Base-by-base conservation (phyloP, 1,140 invertebrate genomes). In the Gonatopus flavifemur region DNA sequence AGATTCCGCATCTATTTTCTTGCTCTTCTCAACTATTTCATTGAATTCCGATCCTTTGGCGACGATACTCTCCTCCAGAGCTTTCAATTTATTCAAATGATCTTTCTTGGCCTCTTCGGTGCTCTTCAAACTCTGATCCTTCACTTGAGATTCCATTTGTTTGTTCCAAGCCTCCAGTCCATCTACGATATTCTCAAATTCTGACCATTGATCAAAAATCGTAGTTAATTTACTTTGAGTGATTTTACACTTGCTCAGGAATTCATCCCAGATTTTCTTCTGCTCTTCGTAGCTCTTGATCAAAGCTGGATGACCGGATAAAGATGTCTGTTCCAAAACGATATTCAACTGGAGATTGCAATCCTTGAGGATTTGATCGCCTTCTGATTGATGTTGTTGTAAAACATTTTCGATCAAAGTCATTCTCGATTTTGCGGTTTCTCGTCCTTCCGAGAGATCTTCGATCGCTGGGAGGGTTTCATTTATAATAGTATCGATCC, bases 51-150 rank as follows among this genome's bases (percentile, higher is more conserved):
- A 67, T 41, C 84, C 84, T 67, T 90, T 92, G 1, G 82, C 74
- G 1, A 77, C 55, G 37, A 98, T 87, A 60, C 92, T 89, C 52
- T 83, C 79, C 68, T 92, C 86, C 30, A 94, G 76, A 22, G 78
- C 77, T 58, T 87, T 86, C 0, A 97, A 77, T 67, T 91, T 92
- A 30, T 88, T 83, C 20, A 95, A 80, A 78, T 96, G 90, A 10
- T 77, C 75, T 49, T 86, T 76, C 72, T 98, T 98, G 1, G 91
- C 84, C 50, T 89, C 87, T 15, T 91, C 82, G 5, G 86, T 91
- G 65, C 86, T 93, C 69, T 92, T 94, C 4, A 97, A 79, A 57
- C 90, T 91, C 74, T 94, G 90, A 72, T 97, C 94, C 74, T 93
- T 92, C 0, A 95, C 81, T 68, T 90, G 83, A 36, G 80, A 80